Evolutionary conservation across 2,113 vertebrate genomes (phyloP).

Genomic region (Trematomus loennbergii): DNA sequence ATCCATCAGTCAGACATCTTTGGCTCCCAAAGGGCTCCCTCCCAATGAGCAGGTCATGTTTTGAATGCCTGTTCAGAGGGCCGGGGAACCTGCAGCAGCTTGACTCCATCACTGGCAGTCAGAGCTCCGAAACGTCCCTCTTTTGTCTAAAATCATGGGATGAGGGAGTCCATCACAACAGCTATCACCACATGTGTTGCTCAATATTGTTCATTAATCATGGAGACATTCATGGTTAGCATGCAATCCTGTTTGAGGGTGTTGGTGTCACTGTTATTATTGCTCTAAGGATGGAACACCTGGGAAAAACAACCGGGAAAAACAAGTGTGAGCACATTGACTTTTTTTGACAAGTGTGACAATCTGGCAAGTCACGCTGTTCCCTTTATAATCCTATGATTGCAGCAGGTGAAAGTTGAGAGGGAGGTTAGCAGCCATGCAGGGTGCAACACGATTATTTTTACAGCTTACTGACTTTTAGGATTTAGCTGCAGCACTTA

Average conservation of each 20-base stretch:
- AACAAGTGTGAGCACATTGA: constrained; percentile 10
- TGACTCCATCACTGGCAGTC: constrained; percentile 13
- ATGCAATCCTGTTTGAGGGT: neutral
- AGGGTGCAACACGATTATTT: neutral
- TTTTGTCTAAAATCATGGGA: neutral
- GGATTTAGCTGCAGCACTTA: neutral
- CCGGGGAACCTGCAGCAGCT: constrained; percentile 34
- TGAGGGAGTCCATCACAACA: neutral
- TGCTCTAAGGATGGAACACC: neutral
- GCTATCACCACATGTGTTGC: neutral
- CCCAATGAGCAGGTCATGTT: constrained; percentile 44
- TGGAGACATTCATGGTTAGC: neutral
- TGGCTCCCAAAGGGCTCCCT: constrained; percentile 41
- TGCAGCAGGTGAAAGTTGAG: constrained; percentile 40
- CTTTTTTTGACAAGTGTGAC: neutral
- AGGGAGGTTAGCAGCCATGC: neutral
- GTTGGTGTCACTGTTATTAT: neutral
- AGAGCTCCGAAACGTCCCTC: constrained; percentile 5
- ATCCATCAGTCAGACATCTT: constrained; percentile 55
- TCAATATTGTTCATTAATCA: neutral
- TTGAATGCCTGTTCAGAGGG: constrained; percentile 43
- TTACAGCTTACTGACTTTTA: neutral
- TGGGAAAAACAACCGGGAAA: neutral
- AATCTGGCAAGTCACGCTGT: neutral
- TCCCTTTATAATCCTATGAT: constrained; percentile 47